A percentile compares a stretch with the other conserved stretches of the same genome.
Evolutionary conservation across 2,888 invertebrate genomes (phyloP).

Genomic region (Epirrhoe tristata): DNA sequence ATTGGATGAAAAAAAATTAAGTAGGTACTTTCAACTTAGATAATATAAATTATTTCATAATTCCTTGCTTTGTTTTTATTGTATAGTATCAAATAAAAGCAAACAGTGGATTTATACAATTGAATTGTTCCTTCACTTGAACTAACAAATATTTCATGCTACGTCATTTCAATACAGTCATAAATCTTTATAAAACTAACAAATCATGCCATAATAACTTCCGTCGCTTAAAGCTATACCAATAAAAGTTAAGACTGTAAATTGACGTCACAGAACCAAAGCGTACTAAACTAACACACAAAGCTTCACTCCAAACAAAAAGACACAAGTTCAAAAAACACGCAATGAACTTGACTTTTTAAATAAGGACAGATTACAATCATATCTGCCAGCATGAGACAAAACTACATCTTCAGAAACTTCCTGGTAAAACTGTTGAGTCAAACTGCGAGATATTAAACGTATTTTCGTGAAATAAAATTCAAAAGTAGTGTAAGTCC

Average conservation of each 20-base stretch:
- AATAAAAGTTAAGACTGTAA: constrained; percentile 67
- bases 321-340: no score
- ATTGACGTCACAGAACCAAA: constrained; percentile 45
- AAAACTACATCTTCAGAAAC: not conserved
- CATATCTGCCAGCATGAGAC: not conserved
- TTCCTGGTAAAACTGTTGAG: not conserved
- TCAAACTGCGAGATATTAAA: not conserved
- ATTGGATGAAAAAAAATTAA: no score
- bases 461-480: not conserved
- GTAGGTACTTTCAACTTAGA: no score
- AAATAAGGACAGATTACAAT: not conserved
- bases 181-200: constrained; percentile 41
- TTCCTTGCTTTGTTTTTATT: no score
- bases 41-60: not conserved
- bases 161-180: constrained; percentile 31
- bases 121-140: constrained; percentile 20
- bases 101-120: constrained; percentile 11
- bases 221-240: constrained; percentile 61
- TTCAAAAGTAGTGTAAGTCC: not conserved
- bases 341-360: not conserved
- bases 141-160: constrained; percentile 32
- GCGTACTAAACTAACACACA: constrained; percentile 17
- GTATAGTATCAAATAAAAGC: no score
- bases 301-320: not conserved
- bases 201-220: constrained; percentile 44